Evolutionary conservation across 2,888 invertebrate genomes (phyloP).

Genomic region (Plagodis dolabraria): DNA sequence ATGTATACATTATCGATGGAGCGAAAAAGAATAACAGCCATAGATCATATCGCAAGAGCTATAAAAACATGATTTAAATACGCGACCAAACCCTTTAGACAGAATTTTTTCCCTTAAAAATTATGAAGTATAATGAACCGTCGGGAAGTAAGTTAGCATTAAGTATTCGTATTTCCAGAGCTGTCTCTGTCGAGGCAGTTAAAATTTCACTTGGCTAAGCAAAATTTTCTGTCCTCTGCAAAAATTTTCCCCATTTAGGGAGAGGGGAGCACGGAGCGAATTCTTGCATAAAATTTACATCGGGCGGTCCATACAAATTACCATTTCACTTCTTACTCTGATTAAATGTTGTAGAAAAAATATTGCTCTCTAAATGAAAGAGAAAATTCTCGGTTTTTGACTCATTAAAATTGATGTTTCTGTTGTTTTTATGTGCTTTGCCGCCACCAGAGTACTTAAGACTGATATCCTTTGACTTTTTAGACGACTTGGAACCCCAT

Average conservation of each 20-base stretch:
- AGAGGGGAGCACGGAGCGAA: constrained; percentile 75
- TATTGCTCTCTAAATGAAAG: constrained; percentile 82
- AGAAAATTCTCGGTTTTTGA: constrained; percentile 82
- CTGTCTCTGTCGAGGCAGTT: constrained; percentile 83
- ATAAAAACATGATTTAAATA: constrained; percentile 42
- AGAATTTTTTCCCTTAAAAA: constrained; percentile 69
- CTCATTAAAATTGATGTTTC: constrained; percentile 81
- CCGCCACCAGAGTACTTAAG: constrained; percentile 39
- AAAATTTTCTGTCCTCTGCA: constrained; percentile 84
- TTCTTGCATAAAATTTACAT: constrained; percentile 85
- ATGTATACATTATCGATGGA: constrained; percentile 24
- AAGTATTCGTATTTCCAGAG: constrained; percentile 82
- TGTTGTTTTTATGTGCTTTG: constrained; percentile 54
- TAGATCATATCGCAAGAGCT: constrained; percentile 39
- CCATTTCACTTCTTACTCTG: constrained; percentile 84
- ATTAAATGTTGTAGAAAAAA: constrained; percentile 85
- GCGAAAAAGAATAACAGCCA: constrained; percentile 27
- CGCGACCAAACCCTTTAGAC: constrained; percentile 61
- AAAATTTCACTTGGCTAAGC: constrained; percentile 85
- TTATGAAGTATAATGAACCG: constrained; percentile 83
- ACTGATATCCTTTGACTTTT: constrained; percentile 17
- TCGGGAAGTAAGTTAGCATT: constrained; percentile 81
- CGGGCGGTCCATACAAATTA: constrained; percentile 85
- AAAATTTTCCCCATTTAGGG: constrained; percentile 81
- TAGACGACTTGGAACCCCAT: constrained; percentile 10